A percentile compares a stretch with the other conserved stretches of the same genome.
phyloP scores from a whole-genome alignment of 2,888 invertebrate species.

The Ceramica pisi region DNA sequence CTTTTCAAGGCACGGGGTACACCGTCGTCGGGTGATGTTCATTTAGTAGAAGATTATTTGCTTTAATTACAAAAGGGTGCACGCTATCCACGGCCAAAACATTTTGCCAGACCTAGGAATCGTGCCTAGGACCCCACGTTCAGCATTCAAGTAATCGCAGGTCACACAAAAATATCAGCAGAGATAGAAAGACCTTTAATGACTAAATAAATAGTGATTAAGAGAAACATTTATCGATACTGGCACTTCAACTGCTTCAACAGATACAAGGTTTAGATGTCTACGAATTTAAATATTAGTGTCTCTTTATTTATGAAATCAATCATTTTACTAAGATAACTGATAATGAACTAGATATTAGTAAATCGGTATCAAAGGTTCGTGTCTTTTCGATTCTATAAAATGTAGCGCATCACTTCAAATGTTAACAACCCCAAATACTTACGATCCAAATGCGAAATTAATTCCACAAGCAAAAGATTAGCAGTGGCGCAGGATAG shows the following conservation, averaged over 20 bases:
- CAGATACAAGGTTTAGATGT: slow-evolving; percentile 47
- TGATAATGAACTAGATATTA: slow-evolving; percentile 23
- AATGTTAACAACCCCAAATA: slow-evolving; percentile 19
- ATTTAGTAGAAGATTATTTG: no score
- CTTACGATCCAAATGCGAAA: slow-evolving; percentile 16
- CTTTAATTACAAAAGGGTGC: no score
- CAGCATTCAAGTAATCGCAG: not conserved
- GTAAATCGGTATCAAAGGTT: slow-evolving; percentile 23
- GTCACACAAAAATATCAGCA: not conserved
- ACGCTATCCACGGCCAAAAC: no score
- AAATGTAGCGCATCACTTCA: no score
- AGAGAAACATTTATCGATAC: slow-evolving; percentile 36
- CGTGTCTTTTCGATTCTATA: no score
- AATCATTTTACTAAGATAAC: slow-evolving; percentile 38
- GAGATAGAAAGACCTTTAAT: not conserved
- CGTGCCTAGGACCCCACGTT: not conserved
- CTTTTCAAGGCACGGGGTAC: no score
- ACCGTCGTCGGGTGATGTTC: no score
- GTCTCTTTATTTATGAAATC: slow-evolving; percentile 31
- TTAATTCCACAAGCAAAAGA: slow-evolving; percentile 38
- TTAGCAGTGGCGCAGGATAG: slow-evolving; percentile 22
- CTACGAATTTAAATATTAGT: slow-evolving; percentile 43
- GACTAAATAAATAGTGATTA: slow-evolving; percentile 38
- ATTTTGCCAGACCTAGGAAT: not conserved
- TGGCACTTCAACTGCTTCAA: slow-evolving; percentile 19